Conservation (phyloP, 2,113 vertebrate genomes). For the Arenaria interpres region DNA sequence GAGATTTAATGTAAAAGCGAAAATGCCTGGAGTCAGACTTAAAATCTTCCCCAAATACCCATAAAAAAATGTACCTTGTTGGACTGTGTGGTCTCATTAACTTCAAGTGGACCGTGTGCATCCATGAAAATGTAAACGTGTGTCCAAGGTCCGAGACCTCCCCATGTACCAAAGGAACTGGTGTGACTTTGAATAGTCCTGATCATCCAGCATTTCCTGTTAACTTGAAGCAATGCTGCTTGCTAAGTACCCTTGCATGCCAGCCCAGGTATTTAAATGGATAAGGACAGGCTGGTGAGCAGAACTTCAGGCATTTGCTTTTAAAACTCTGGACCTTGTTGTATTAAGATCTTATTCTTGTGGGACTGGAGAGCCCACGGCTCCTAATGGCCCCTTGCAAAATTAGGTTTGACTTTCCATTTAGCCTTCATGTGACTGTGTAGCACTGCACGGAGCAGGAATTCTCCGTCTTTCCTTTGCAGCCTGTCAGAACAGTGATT, state of each 20-base stretch:
- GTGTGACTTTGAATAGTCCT: neutral
- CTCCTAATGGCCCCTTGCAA: constrained; percentile 30
- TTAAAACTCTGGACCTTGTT: neutral
- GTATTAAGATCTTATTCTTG: constrained; percentile 3
- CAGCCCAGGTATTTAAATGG: neutral
- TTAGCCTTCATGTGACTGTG: constrained; percentile 44
- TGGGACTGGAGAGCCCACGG: neutral
- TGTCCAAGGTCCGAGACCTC: neutral
- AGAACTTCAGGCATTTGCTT: neutral
- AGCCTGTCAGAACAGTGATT: constrained; percentile 66
- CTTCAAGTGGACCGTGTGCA: neutral
- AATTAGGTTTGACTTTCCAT: constrained; percentile 49
- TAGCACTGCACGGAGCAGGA: neutral
- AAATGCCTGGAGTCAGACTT: neutral
- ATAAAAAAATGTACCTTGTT: neutral
- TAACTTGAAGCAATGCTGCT: neutral
- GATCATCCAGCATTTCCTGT: neutral
- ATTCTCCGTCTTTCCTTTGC: constrained; percentile 47
- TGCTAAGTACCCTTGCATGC: neutral
- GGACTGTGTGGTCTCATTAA: neutral
- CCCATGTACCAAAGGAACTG: neutral
- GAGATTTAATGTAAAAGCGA: neutral
- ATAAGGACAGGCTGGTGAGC: neutral
- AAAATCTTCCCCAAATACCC: neutral
- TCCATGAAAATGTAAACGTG: neutral